Percentiles rank a stretch among this genome's conserved stretches.
Conservation (phyloP, 2,888 invertebrate genomes). For the Cheilosia impressa region DNA sequence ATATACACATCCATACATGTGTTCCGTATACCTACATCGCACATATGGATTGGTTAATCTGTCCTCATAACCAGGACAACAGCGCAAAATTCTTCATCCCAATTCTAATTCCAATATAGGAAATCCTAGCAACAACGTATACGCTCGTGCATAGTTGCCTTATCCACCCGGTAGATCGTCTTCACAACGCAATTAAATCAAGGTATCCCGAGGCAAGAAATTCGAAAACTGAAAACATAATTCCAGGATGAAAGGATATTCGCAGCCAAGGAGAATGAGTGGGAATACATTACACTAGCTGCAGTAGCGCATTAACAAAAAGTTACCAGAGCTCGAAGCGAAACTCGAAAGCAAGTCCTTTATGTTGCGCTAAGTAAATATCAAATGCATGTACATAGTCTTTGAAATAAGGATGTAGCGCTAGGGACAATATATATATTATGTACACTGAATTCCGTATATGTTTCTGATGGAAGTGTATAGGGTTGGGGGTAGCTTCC, state of each 20-base stretch:
- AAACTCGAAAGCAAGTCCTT: conserved; percentile 57
- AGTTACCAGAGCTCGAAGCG: conserved; percentile 54
- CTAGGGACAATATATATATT: conserved; percentile 4
- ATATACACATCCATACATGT: conserved; percentile 7
- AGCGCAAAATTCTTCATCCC: conserved; percentile 12
- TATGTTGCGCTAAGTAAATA: conserved; percentile 69
- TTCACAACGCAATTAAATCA: conserved; percentile 73
- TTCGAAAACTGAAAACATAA: conserved; percentile 73
- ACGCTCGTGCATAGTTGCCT: conserved; percentile 24
- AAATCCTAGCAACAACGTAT: conserved; percentile 1
- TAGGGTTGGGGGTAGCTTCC: not conserved
- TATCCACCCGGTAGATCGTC: conserved; percentile 46
- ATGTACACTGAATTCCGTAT: conserved; percentile 1
- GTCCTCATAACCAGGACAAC: conserved; percentile 25
- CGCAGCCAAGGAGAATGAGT: conserved; percentile 12
- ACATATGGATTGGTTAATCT: conserved; percentile 44
- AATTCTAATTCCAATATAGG: not conserved
- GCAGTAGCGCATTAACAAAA: conserved; percentile 56
- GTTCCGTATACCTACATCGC: not conserved
- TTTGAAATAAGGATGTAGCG: conserved; percentile 55
- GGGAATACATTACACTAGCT: conserved; percentile 32
- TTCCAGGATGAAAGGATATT: conserved; percentile 68
- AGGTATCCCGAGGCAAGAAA: conserved; percentile 69
- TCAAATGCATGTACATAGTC: conserved; percentile 63
- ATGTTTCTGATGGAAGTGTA: not conserved